phyloP scores from a whole-genome alignment of 2,113 vertebrate genomes.

The Psilopsiagon aymara region DNA sequence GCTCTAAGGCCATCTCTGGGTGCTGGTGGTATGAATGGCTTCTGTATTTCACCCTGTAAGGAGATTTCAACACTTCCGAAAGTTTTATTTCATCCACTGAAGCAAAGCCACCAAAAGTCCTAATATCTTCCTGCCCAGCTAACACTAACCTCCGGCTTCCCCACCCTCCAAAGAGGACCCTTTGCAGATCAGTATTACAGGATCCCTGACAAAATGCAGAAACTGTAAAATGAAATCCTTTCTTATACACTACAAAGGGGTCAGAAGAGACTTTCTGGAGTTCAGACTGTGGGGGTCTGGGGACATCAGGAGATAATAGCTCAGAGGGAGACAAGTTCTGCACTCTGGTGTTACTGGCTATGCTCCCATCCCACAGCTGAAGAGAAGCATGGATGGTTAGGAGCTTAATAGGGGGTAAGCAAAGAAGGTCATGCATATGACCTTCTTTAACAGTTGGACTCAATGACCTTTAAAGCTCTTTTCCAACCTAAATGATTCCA shows the following conservation, averaged over 20 bases:
- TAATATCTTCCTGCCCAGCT: background rate
- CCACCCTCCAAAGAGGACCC: background rate
- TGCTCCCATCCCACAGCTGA: background rate
- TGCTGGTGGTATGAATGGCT: background rate
- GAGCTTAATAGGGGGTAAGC: accelerated
- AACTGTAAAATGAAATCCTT: background rate
- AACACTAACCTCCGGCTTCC: background rate
- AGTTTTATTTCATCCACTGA: background rate
- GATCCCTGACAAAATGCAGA: background rate
- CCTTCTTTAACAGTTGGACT: background rate
- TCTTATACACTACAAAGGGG: background rate
- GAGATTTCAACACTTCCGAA: background rate
- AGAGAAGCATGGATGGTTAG: background rate
- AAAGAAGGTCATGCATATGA: background rate
- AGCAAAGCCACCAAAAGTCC: background rate
- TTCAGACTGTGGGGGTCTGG: background rate
- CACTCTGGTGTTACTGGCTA: background rate
- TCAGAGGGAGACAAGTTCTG: background rate
- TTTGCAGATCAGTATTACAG: background rate
- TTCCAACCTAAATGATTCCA: background rate
- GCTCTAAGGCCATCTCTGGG: background rate
- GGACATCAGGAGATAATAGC: background rate
- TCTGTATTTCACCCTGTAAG: background rate
- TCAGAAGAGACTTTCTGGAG: background rate
- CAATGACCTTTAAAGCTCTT: background rate